A percentile compares a stretch with the other conserved stretches of the same genome.
These are phyloP conservation scores for Pelagia noctiluca DNA, from an alignment of 30 jellyfish, hydroid and myxozoan species.

Conservation along the genomic window DNA sequence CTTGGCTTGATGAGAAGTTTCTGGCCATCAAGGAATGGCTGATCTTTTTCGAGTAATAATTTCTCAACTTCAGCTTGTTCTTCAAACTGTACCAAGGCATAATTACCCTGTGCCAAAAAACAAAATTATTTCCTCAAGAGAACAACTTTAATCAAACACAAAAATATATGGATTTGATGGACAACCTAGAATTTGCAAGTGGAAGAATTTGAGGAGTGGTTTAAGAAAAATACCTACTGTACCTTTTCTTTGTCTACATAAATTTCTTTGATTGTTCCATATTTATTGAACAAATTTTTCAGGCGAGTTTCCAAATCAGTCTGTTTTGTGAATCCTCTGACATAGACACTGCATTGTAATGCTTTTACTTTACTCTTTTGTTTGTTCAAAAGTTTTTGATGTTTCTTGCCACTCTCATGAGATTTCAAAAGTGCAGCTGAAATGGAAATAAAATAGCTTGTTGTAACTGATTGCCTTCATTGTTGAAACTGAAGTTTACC, in stretches of 20 bases:
- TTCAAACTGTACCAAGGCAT: conserved; percentile 76
- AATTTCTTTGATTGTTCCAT: conserved; percentile 71
- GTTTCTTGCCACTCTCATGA: conserved; percentile 79
- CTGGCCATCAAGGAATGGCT: conserved; percentile 48
- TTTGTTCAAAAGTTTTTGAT: conserved; percentile 32
- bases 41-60: conserved; percentile 14
- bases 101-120: conserved; percentile 63
- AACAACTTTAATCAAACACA: not conserved
- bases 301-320: conserved; percentile 63
- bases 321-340: conserved; percentile 67
- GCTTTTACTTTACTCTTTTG: conserved; percentile 21
- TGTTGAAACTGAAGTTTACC: not conserved
- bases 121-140: not conserved
- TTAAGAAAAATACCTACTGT: not conserved
- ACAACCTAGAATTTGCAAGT: not conserved
- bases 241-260: conserved; percentile 90
- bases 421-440: conserved; percentile 32
- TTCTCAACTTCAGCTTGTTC: conserved; percentile 27
- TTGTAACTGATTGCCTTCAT: too few relatives aligned
- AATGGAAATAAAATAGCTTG: too few relatives aligned
- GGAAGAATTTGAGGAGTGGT: not conserved
- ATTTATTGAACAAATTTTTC: conserved; percentile 18
- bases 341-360: conserved; percentile 68
- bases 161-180: not conserved
- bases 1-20: conserved; percentile 63